Percentiles rank a stretch among this genome's conserved stretches.
Conservation (phyloP, 2,797 vertebrate species). For the Halcyon chelicuti region DNA sequence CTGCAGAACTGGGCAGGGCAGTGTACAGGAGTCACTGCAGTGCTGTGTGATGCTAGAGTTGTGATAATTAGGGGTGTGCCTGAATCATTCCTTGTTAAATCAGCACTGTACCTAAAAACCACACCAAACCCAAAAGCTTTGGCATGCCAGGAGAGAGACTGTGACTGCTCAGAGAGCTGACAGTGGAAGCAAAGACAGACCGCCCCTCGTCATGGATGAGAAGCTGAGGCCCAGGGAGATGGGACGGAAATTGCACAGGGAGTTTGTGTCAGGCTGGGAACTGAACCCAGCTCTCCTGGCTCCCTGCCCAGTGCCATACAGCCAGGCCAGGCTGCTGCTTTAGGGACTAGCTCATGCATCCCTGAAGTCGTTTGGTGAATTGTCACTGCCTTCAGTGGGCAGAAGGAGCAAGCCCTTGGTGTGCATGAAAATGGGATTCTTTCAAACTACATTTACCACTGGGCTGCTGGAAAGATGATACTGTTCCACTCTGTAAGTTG, state of each 20-base stretch:
- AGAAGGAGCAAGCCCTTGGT: not conserved
- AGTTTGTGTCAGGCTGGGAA: not conserved
- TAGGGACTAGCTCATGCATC: not conserved
- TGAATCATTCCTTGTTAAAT: not conserved
- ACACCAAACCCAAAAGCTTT: not conserved
- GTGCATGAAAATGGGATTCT: not conserved
- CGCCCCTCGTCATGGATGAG: not conserved
- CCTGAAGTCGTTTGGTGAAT: not conserved
- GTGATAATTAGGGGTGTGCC: not conserved
- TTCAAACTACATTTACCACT: not conserved
- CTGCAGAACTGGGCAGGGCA: not conserved
- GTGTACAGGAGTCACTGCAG: not conserved
- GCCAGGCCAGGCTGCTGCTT: not conserved
- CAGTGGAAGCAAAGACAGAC: not conserved
- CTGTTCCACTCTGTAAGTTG: not conserved
- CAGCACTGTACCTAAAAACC: not conserved
- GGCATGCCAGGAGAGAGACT: not conserved
- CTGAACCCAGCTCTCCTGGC: not conserved
- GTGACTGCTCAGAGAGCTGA: not conserved
- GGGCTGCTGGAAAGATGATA: not conserved
- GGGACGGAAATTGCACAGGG: not conserved
- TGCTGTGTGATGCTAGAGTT: not conserved
- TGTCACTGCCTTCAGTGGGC: not conserved
- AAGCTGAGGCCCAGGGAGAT: not conserved
- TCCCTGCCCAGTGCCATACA: not conserved